Base-by-base conservation (phyloP, 2,888 invertebrate species). In the Melanotus villosus region DNA sequence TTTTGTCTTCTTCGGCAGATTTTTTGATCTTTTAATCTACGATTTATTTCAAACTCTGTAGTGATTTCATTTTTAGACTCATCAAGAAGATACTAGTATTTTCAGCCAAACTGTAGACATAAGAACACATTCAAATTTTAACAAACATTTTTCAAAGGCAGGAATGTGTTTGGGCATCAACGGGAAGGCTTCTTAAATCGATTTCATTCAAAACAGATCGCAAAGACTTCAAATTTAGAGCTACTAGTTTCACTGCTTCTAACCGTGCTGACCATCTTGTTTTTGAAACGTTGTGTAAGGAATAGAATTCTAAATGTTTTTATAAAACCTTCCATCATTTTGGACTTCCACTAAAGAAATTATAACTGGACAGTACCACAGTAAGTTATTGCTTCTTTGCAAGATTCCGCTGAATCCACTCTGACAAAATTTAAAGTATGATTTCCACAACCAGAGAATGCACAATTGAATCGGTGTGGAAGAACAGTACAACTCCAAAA, bases 221-320 rank as follows among this genome's bases (percentile, higher is more conserved):
- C 26, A 54, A 54, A 54, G 54, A 54, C n/a, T 54, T 32, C 54
- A 54, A 54, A 16, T 54, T 30, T 54, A 54, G 54, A 54, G 34
- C 54, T 32, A 54, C 54, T n/a, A 32, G 30, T 54, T 54, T 54
- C 14, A 54, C 32, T 14, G 54, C 54, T 18, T 54, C 54, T 54
- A 54, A 3, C 32, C 34, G 30, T 54, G 54, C 54, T 32, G 16
- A 54, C 34, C 32, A 54, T 54, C 54, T 54, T 32, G n/a, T n/a
- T n/a, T n/a, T n/a, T n/a, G n/a, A n/a, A n/a, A n/a, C n/a, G n/a
- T n/a, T n/a, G n/a, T n/a, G n/a, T n/a, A n/a, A n/a, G n/a, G 16
- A 16, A 43, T 43, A 43, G 16, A 14, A 16, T 43, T 2, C 19
- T 43, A 43, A 18, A 43, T 43, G 43, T 43, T 43, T 43, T 18